Evolutionary conservation across 1,140 invertebrate genomes (phyloP).

Genomic region (Epicauta chinensis): DNA sequence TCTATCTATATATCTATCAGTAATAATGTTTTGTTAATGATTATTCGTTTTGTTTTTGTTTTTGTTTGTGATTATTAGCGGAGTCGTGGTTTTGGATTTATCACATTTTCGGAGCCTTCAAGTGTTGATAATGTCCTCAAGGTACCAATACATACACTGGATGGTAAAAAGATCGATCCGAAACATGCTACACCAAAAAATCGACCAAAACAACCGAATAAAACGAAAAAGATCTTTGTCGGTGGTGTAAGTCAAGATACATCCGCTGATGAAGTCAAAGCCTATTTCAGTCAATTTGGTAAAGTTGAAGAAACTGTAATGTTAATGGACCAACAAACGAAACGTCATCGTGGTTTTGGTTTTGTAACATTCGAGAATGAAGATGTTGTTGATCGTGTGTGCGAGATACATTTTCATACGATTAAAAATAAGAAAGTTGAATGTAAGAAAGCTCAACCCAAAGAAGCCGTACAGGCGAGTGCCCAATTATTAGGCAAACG

Average conservation of each 20-base stretch:
- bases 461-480: slow-evolving; percentile 73
- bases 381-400: slow-evolving; percentile 84
- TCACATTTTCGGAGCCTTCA: slow-evolving; percentile 83
- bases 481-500: slow-evolving; percentile 67
- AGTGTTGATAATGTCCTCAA: slow-evolving; percentile 86
- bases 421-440: slow-evolving; percentile 92
- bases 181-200: slow-evolving; percentile 90
- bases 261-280: slow-evolving; percentile 83
- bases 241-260: slow-evolving; percentile 89
- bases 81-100: slow-evolving; percentile 89
- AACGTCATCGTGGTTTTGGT: slow-evolving; percentile 83
- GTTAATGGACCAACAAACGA: slow-evolving; percentile 92
- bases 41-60: background rate
- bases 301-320: slow-evolving; percentile 89
- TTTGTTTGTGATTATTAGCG: slow-evolving; percentile 57
- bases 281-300: slow-evolving; percentile 87
- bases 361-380: slow-evolving; percentile 91
- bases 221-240: slow-evolving; percentile 89
- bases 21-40: too few relatives aligned
- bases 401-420: slow-evolving; percentile 86
- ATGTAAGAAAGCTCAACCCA: slow-evolving; percentile 89
- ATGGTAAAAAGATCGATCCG: slow-evolving; percentile 91
- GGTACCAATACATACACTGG: slow-evolving; percentile 84
- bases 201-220: slow-evolving; percentile 74
- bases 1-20: too few relatives aligned